These are phyloP conservation scores for Azemiops feae DNA, from an alignment of 2,113 vertebrate genomes.

Conservation along the genomic window DNA sequence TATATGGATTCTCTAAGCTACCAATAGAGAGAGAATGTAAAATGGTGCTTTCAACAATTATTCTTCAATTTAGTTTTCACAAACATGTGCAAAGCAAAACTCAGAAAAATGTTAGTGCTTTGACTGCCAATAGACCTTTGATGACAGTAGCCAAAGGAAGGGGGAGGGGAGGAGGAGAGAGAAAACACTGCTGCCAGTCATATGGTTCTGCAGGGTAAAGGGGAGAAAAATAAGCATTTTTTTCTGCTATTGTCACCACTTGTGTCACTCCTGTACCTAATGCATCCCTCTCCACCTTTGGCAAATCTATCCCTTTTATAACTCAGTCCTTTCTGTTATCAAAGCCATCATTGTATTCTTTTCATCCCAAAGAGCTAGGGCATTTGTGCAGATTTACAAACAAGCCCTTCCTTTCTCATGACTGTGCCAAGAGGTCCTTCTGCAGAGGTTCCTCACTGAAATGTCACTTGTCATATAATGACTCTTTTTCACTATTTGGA, in stretches of 20 bases:
- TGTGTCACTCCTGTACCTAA: neutral
- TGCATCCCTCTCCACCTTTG: neutral
- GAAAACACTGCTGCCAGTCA: neutral
- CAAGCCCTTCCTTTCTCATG: neutral
- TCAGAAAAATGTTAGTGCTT: neutral
- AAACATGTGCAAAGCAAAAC: neutral
- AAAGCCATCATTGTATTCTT: neutral
- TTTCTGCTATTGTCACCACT: neutral
- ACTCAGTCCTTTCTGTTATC: neutral
- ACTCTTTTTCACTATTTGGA: neutral
- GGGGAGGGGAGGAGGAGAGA: neutral
- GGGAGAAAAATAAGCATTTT: neutral
- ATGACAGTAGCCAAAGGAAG: neutral
- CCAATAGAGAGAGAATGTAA: slow-evolving; percentile 1
- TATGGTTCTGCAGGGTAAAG: neutral
- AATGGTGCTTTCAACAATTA: slow-evolving; percentile 39
- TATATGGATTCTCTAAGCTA: neutral
- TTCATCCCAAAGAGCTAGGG: neutral
- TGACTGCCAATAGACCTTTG: neutral
- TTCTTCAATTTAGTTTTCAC: slow-evolving; percentile 18
- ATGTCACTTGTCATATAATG: neutral
- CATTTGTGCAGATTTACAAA: neutral
- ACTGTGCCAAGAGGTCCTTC: neutral
- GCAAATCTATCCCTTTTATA: neutral
- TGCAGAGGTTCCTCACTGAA: neutral